A percentile compares a stretch with the other conserved stretches of the same genome.
Conservation (phyloP, 2,113 vertebrate genomes). For the Amblyopsis rosae region DNA sequence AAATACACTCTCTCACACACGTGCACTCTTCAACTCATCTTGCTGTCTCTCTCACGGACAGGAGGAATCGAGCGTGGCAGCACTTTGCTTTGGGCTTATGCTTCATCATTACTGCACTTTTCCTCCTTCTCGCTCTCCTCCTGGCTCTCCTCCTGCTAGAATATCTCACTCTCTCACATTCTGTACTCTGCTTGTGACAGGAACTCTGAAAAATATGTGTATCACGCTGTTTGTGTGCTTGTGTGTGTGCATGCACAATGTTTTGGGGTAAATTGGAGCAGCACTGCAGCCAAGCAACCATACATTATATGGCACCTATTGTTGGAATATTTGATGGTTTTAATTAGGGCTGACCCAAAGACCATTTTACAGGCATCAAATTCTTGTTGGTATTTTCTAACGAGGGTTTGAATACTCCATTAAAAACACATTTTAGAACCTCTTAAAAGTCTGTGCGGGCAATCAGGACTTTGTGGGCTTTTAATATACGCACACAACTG, state of each 20-base stretch:
- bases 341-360: constrained; percentile 50
- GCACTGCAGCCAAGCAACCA: constrained; percentile 23
- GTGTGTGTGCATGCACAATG: constrained; percentile 15
- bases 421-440: too few relatives aligned
- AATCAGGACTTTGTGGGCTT: too few relatives aligned
- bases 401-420: too few relatives aligned
- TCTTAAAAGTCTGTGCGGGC: too few relatives aligned
- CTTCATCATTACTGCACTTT: constrained; percentile 44
- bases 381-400: too few relatives aligned
- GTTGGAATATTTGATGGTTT: constrained; percentile 75
- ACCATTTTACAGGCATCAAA: too few relatives aligned
- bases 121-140: constrained; percentile 24
- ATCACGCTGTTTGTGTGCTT: constrained; percentile 20
- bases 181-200: constrained; percentile 34
- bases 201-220: constrained; percentile 74
- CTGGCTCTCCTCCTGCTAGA: constrained; percentile 16
- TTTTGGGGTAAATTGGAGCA: constrained; percentile 50
- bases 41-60: too few relatives aligned
- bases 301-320: constrained; percentile 53
- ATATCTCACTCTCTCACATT: constrained; percentile 3
- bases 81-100: constrained; percentile 29
- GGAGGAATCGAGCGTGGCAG: constrained; percentile 3
- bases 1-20: background rate
- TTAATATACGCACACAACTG: too few relatives aligned
- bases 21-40: too few relatives aligned